Percentiles rank a stretch among this genome's conserved stretches.
Evolutionary conservation across 2,797 vertebrate species (phyloP).

Genomic region (Hippoglossus hippoglossus): DNA sequence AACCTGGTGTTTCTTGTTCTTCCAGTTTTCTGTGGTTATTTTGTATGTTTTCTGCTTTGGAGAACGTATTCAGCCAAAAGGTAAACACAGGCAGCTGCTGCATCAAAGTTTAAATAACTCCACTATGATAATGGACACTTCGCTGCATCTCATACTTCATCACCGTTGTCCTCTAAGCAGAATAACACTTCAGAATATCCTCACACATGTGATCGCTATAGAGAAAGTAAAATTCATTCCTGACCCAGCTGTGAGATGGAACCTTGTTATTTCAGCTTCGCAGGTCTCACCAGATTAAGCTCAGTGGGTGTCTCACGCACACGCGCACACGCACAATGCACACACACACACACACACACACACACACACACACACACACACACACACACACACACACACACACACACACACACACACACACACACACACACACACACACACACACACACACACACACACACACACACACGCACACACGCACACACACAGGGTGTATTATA

Average conservation of each 20-base stretch:
- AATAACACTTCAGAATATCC: not conserved
- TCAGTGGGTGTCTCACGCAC: not conserved
- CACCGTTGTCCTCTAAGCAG: no score
- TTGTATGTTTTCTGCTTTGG: no score
- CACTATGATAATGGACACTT: no score
- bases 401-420: slow-evolving; percentile 1
- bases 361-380: slow-evolving; percentile 1
- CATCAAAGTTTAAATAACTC: no score
- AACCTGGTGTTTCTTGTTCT: no score
- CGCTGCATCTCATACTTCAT: no score
- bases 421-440: not conserved
- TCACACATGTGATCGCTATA: not conserved
- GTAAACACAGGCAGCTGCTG: no score
- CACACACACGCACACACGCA: not conserved
- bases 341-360: not conserved
- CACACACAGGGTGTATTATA: slow-evolving; percentile 68
- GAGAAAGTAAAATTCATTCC: slow-evolving; percentile 25
- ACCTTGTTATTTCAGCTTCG: slow-evolving; percentile 43
- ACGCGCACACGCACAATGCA: not conserved
- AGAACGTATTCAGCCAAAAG: no score
- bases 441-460: not conserved
- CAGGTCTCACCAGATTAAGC: slow-evolving; percentile 19
- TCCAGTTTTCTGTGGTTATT: no score
- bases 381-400: not conserved
- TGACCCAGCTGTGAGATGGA: slow-evolving; percentile 30